Conservation (phyloP, 2,888 invertebrate genomes). For the Ophion slaviceki region DNA sequence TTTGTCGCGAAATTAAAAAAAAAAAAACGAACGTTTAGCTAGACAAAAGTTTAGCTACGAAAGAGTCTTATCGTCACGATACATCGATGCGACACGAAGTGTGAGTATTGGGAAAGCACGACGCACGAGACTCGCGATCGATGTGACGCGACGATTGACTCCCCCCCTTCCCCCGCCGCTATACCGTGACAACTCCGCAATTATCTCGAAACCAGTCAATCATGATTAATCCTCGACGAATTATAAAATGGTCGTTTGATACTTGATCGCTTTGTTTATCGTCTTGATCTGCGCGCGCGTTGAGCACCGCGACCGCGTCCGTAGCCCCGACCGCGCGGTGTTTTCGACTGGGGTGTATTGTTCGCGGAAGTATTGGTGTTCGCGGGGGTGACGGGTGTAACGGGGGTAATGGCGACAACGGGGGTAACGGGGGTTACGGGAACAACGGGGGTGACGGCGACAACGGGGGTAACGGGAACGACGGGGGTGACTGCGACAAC, state of each 20-base stretch:
- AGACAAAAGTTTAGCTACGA: neutral
- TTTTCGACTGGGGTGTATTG: constrained; percentile 56
- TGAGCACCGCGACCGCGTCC: constrained; percentile 74
- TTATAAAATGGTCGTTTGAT: neutral
- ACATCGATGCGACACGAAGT: neutral
- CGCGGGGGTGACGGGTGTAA: constrained; percentile 1
- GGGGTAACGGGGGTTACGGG: neutral
- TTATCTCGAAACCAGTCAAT: constrained; percentile 28
- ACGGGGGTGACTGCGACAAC: neutral
- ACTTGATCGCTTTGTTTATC: constrained; percentile 72
- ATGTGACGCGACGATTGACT: neutral
- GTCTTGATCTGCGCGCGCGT: constrained; percentile 80
- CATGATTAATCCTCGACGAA: constrained; percentile 38
- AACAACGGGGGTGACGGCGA: neutral
- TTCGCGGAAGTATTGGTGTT: constrained; percentile 12
- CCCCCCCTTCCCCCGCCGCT: neutral
- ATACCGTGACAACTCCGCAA: neutral
- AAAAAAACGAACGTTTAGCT: neutral
- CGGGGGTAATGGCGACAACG: neutral
- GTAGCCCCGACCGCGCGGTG: constrained; percentile 74
- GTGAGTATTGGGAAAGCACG: neutral
- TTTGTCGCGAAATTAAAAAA: constrained; percentile 34
- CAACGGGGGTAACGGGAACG: constrained; percentile 11
- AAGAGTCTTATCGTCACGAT: neutral
- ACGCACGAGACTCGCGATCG: neutral